Evolutionary conservation across 1,140 invertebrate genomes (phyloP), one percentile per base, ranked within the genome.

Genomic region (Camponotus pennsylvanicus): DNA sequence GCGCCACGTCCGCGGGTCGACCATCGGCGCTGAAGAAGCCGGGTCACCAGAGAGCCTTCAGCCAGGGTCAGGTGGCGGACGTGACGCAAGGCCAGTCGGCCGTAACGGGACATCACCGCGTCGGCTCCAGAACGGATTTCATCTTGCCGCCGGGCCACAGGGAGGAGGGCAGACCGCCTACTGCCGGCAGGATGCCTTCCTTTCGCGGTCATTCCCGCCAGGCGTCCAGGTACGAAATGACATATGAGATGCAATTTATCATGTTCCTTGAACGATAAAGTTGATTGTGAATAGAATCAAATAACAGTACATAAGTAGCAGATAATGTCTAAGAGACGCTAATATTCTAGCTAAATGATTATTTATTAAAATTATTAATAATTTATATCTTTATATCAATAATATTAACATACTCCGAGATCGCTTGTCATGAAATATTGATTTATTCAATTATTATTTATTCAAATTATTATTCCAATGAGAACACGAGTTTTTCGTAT

Each of bases 51-150:
- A 96, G 98, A 61, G 98, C 98, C 6, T 97, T 98, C 92, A 98
- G 97, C 5, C 98, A 98, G 91, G 98, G 98, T 5, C 97, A 98
- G 93, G 98, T 98, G 75, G 96, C 96, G 13, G 97, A 97, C 87
- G 91, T 95, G 55, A 70, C 77, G 40, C 90, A 95, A 0, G 95
- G 95, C 37, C 95, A 95, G 34, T 85, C 92, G 79, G 91, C 94
- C 80, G 92, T 95, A 32, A 95, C 95, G 32, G 97, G 97, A 1
- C 98, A 98, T 95, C 97, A 96, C 90, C 96, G 98, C 18, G 97
- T 97, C n/a, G 97, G 97, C 42, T 98, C 97, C 84, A 97, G 97
- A 92, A 98, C 98, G 1, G 98, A 98, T 90, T 98, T 98, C 90
- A 98, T 98, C 63, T 95, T 98, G 42, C 98, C 98, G 1, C 97